Conservation (phyloP, 1,140 invertebrate species). For the Drosophila cardini region DNA sequence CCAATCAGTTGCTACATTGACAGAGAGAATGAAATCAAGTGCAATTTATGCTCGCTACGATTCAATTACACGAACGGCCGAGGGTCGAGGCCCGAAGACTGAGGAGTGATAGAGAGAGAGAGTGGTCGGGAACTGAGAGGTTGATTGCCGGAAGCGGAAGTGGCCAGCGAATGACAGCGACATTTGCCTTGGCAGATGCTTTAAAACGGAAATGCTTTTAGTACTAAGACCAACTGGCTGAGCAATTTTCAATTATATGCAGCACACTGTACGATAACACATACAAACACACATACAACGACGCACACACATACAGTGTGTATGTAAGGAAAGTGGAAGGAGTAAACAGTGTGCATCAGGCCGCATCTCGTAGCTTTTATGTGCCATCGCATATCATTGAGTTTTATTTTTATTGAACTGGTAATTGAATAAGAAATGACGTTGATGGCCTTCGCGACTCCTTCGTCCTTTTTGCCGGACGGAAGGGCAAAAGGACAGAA, state of each 20-base stretch:
- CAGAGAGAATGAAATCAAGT: constrained; percentile 62
- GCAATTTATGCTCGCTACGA: constrained; percentile 65
- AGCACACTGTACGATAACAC: constrained; percentile 19
- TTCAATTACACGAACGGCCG: constrained; percentile 56
- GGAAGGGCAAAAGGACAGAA: not conserved
- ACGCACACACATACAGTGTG: constrained; percentile 2
- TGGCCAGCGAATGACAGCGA: constrained; percentile 26
- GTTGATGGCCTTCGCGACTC: constrained; percentile 59
- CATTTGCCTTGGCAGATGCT: constrained; percentile 30
- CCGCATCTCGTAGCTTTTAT: constrained; percentile 59
- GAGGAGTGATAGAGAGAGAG: not conserved
- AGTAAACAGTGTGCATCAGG: not conserved
- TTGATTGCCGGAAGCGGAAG: constrained; percentile 56
- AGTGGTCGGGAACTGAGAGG: no score
- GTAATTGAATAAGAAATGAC: constrained; percentile 80
- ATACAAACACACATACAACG: constrained; percentile 13
- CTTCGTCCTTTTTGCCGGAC: constrained; percentile 17
- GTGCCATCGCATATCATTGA: constrained; percentile 69
- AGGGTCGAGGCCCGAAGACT: not conserved
- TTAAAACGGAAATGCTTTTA: constrained; percentile 54
- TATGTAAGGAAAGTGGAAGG: not conserved
- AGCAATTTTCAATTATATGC: constrained; percentile 56
- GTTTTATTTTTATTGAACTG: constrained; percentile 79
- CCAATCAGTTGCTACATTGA: constrained; percentile 58
- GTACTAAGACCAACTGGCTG: constrained; percentile 29